Conservation (phyloP, 2,888 invertebrate genomes). For the Eristalinus sepulchralis region DNA sequence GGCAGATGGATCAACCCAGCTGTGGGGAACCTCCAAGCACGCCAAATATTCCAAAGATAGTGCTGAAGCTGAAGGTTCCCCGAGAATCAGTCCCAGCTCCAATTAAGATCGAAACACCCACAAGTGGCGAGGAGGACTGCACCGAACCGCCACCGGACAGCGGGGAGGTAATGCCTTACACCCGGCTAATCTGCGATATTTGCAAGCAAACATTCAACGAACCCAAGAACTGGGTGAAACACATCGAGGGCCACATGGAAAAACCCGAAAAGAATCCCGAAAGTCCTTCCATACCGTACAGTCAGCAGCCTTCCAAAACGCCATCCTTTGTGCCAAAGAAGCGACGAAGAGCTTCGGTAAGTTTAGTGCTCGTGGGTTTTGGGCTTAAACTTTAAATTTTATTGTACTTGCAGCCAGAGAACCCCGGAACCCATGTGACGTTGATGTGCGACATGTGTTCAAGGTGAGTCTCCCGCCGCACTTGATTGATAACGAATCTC, state of each 20-base stretch:
- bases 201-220: constrained; percentile 91
- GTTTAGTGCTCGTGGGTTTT: constrained; percentile 25
- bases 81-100: constrained; percentile 60
- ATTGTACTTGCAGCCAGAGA: constrained; percentile 23
- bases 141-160: constrained; percentile 78
- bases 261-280: constrained; percentile 77
- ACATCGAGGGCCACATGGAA: constrained; percentile 90
- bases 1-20: constrained; percentile 41
- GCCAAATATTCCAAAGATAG: constrained; percentile 30
- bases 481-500: neutral
- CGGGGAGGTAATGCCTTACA: constrained; percentile 82
- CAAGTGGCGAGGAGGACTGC: constrained; percentile 66
- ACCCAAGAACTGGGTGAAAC: constrained; percentile 91
- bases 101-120: constrained; percentile 70
- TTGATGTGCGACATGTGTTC: constrained; percentile 59
- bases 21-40: constrained; percentile 13
- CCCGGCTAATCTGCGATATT: constrained; percentile 90
- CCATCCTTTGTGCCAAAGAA: constrained; percentile 79
- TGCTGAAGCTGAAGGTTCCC: constrained; percentile 43
- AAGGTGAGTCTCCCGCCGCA: constrained; percentile 27
- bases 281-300: constrained; percentile 27
- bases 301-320: constrained; percentile 68
- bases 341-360: constrained; percentile 83
- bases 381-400: neutral
- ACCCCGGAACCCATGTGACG: constrained; percentile 42